A percentile compares a stretch with the other conserved stretches of the same genome.
These are phyloP conservation scores for Muscicapa comitata DNA, from an alignment of 2,797 vertebrate genomes.

Conservation along the genomic window DNA sequence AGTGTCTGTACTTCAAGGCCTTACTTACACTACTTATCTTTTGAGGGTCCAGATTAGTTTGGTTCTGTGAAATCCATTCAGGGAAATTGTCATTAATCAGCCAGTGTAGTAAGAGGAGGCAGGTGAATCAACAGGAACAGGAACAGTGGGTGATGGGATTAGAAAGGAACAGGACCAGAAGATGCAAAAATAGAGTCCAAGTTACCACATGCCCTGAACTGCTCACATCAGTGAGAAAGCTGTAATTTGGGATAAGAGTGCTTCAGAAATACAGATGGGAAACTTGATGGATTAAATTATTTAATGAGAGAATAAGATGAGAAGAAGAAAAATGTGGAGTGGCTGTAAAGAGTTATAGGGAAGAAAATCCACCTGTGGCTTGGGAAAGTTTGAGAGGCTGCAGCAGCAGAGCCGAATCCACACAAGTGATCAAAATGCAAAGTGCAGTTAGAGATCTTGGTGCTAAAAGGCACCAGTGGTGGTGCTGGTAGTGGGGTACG, in stretches of 20 bases:
- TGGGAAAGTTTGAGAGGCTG: neutral
- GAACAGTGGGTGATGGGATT: neutral
- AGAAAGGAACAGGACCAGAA: neutral
- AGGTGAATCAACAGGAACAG: neutral
- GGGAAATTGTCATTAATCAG: neutral
- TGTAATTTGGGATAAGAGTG: neutral
- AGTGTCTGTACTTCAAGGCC: neutral
- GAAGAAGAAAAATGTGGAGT: neutral
- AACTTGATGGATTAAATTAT: neutral
- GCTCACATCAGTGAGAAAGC: neutral
- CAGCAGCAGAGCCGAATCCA: neutral
- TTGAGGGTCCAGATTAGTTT: neutral
- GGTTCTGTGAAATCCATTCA: neutral
- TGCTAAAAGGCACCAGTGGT: neutral
- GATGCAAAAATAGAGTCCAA: neutral
- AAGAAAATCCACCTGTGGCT: neutral
- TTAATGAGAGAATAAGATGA: neutral
- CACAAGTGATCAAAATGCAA: neutral
- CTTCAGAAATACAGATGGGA: neutral
- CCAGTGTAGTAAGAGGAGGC: neutral
- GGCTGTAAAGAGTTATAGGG: neutral
- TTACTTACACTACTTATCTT: neutral
- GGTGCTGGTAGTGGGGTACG: conserved; percentile 41
- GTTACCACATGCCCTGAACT: neutral
- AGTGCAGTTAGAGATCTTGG: neutral